A percentile compares a stretch with the other conserved stretches of the same genome.
These are phyloP conservation scores for Mythimna impura DNA, from an alignment of 2,888 invertebrate species.

Conservation along the genomic window DNA sequence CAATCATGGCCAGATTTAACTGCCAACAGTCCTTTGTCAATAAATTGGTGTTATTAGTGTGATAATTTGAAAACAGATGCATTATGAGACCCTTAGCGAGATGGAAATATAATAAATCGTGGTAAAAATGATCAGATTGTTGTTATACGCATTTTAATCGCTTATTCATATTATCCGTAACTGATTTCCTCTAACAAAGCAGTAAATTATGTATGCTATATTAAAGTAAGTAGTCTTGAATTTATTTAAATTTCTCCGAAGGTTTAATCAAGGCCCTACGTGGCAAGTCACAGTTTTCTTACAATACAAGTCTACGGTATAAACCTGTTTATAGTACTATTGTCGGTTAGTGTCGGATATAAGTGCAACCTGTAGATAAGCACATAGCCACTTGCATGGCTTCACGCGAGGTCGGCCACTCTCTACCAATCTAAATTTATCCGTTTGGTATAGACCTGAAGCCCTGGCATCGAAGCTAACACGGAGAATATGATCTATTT, in stretches of 20 bases:
- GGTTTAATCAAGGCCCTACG: slow-evolving; percentile 15
- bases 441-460: slow-evolving; percentile 69
- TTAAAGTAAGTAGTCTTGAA: slow-evolving; percentile 26
- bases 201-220: slow-evolving; percentile 46
- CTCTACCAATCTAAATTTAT: slow-evolving; percentile 76
- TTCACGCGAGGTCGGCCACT: slow-evolving; percentile 77
- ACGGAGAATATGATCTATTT: slow-evolving; percentile 64
- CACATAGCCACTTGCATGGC: slow-evolving; percentile 75
- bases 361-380: slow-evolving; percentile 70
- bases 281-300: slow-evolving; percentile 7
- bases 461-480: slow-evolving; percentile 63
- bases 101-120: slow-evolving; percentile 3
- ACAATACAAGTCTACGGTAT: slow-evolving; percentile 22
- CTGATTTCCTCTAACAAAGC: slow-evolving; percentile 42
- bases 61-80: slow-evolving; percentile 10
- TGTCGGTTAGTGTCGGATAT: slow-evolving; percentile 69
- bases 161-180: slow-evolving; percentile 27
- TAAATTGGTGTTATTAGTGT: slow-evolving; percentile 4
- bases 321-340: slow-evolving; percentile 43
- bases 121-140: slow-evolving; percentile 13
- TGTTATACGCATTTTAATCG: slow-evolving; percentile 31
- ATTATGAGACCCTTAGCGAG: slow-evolving; percentile 8
- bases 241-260: slow-evolving; percentile 22
- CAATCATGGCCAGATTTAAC: slow-evolving; percentile 7
- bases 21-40: neutral